Evolutionary conservation across 2,797 vertebrate species (phyloP), one percentile per base, ranked within the genome.

Genomic region (Oreochromis mossambicus): DNA sequence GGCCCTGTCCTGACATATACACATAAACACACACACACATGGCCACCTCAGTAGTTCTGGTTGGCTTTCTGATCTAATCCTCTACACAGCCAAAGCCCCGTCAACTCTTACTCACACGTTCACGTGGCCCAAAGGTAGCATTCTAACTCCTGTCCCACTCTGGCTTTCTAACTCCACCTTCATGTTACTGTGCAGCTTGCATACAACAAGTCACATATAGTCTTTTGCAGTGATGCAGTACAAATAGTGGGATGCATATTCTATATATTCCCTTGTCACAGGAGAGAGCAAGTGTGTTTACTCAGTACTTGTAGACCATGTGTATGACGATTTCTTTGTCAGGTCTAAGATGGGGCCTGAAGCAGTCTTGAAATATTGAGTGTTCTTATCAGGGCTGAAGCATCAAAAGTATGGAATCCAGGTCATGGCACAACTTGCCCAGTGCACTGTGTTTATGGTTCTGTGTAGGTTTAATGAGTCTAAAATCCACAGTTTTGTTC

Each of bases 1-100:
- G 94, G 88, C 86, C 81, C 66, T 89, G 88, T 90, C 85, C 86
- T 92, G 88, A 91, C 88, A 75, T 48, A 32, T 32, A 89, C 80
- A 89, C 82, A 87, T 80, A 87, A 81, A 89, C 92, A 88, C 79
- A 83, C 82, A 77, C 81, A 78, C 77, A 82, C 84, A 84, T 26
- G 84, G 82, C 87, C 86, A 80, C 73, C 79, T 29, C 85, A 77
- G 87, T 91, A 81, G 87, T 91, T 94, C 90, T 91, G 89, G 90
- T 91, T 92, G 93, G 92, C 93, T 91, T 94, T 86, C 89, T 93
- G 93, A 93, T 94, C 81, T 95, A 95, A 95, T 95, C 95, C 94
- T 77, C 89, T 85, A 56, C 79, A 68, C 89, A 89, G 90, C 92
- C 89, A 92, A 94, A 95, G 92, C 92, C 91, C 87, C 68, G 80